Evolutionary conservation across 2,113 vertebrate genomes (phyloP).

Genomic region (Ibidorhyncha struthersii): DNA sequence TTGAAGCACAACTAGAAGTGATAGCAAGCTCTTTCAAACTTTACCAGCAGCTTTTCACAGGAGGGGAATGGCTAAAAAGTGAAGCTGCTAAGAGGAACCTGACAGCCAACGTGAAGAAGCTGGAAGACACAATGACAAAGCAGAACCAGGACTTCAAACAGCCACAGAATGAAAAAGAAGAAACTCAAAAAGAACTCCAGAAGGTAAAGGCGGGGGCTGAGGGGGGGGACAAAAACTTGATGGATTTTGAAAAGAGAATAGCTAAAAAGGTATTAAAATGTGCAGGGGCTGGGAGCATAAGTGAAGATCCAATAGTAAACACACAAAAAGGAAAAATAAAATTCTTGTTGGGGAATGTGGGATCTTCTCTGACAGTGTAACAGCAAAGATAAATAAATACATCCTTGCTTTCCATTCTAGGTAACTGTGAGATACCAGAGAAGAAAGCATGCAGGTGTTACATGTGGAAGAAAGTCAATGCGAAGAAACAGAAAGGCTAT

Average conservation of each 20-base stretch:
- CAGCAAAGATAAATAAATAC: slow-evolving; percentile 11
- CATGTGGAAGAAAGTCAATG: neutral
- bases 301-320: neutral
- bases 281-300: neutral
- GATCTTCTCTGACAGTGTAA: neutral
- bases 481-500: neutral
- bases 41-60: neutral
- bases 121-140: slow-evolving; percentile 25
- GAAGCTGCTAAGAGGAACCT: neutral
- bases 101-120: neutral
- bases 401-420: neutral
- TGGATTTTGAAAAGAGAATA: slow-evolving; percentile 11
- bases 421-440: neutral
- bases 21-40: neutral
- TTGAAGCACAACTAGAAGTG: neutral
- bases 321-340: neutral
- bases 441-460: neutral
- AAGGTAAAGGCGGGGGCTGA: neutral
- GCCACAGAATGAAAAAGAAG: neutral
- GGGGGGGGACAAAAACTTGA: neutral
- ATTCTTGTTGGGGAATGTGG: neutral
- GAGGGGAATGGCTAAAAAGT: neutral
- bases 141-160: slow-evolving; percentile 15
- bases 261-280: neutral
- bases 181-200: slow-evolving; percentile 10